These are phyloP conservation scores for Drosophila pseudotakahashii DNA, from an alignment of 2,888 invertebrate species.

Conservation along the genomic window DNA sequence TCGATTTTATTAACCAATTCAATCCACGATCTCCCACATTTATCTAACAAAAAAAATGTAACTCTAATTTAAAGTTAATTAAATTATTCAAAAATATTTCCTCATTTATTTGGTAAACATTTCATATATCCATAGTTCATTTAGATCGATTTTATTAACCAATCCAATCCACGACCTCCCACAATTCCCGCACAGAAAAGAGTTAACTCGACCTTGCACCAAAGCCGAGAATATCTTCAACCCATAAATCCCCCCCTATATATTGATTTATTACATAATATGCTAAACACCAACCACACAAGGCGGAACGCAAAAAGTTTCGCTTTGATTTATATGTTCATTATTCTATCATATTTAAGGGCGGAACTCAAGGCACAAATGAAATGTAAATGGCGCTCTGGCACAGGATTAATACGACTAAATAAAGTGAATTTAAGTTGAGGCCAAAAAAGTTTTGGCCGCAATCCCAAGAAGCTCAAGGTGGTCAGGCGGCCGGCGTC, in stretches of 20 bases:
- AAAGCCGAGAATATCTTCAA: conserved; percentile 1
- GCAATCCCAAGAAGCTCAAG: conserved; percentile 57
- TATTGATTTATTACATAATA: conserved; percentile 53
- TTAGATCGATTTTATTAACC: background rate
- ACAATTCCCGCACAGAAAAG: conserved; percentile 1
- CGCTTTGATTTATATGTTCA: conserved; percentile 67
- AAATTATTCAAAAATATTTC: background rate
- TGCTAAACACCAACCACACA: conserved; percentile 39
- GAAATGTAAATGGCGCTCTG: conserved; percentile 65
- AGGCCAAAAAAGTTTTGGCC: conserved; percentile 56
- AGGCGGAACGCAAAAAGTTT: conserved; percentile 37
- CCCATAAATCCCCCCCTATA: conserved; percentile 9
- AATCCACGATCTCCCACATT: too few species aligned
- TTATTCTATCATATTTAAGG: conserved; percentile 50
- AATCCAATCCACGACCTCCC: background rate
- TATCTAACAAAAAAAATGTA: too few species aligned
- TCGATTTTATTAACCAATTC: too few species aligned
- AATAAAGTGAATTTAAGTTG: conserved; percentile 56
- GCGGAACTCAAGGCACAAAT: conserved; percentile 47
- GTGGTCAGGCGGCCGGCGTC: conserved; percentile 40
- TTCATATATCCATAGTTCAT: too few species aligned
- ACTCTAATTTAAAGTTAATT: too few species aligned
- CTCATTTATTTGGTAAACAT: too few species aligned
- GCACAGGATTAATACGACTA: conserved; percentile 47
- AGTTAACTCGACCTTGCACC: conserved; percentile 6